These are phyloP conservation scores for Aix galericulata DNA, from an alignment of 2,113 vertebrate genomes.

Conservation along the genomic window DNA sequence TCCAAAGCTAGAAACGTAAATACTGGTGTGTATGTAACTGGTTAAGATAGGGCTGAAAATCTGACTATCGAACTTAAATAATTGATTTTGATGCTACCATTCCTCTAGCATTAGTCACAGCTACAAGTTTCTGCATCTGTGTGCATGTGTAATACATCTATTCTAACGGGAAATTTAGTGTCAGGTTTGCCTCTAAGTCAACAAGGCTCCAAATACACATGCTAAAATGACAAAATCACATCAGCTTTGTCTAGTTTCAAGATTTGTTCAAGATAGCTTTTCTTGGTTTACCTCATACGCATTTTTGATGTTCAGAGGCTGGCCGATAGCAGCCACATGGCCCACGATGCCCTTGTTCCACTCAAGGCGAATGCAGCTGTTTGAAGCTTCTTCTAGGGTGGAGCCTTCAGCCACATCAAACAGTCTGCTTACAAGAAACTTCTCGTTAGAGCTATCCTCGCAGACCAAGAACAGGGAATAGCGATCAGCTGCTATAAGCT, in stretches of 20 bases:
- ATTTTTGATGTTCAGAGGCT: conserved; percentile 94
- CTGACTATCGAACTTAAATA: not conserved
- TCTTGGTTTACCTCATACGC: conserved; percentile 88
- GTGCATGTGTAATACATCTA: not conserved
- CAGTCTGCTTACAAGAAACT: conserved; percentile 92
- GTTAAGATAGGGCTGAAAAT: not conserved
- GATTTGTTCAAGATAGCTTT: not conserved
- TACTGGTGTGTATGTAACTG: not conserved
- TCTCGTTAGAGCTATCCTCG: conserved; percentile 95
- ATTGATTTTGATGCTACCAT: not conserved
- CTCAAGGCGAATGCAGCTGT: conserved; percentile 91
- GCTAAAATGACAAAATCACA: not conserved
- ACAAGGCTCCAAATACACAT: not conserved
- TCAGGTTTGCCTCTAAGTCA: not conserved
- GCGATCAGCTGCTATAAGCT: conserved; percentile 92
- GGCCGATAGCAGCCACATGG: conserved; percentile 91
- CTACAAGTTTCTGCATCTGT: not conserved
- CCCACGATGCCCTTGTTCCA: conserved; percentile 99
- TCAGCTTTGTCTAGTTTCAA: not conserved
- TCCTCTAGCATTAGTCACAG: not conserved
- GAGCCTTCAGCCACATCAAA: conserved; percentile 97
- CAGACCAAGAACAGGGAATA: conserved; percentile 96
- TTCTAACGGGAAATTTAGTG: not conserved
- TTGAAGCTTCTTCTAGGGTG: conserved; percentile 93
- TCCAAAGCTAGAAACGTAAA: not conserved